Evolutionary conservation across 2,113 vertebrate genomes (phyloP).

Genomic region (Cephalopholis sonnerati): DNA sequence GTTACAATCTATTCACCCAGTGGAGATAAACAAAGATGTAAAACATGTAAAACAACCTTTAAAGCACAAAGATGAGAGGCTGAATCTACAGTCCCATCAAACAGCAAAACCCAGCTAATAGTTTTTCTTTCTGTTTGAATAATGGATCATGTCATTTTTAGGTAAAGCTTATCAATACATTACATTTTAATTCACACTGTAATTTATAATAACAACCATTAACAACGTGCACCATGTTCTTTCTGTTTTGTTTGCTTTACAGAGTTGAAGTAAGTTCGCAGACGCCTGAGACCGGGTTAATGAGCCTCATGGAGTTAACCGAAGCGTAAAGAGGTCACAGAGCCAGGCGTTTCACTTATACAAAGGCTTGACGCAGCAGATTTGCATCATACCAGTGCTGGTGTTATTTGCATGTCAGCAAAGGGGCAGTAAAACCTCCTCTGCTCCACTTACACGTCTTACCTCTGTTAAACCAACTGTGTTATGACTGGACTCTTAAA

Average conservation of each 20-base stretch:
- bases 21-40: no score
- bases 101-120: no score
- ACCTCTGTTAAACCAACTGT: constrained; percentile 27
- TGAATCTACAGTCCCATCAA: no score
- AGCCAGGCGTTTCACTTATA: constrained; percentile 31
- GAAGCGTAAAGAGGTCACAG: constrained; percentile 54
- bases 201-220: background rate
- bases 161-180: no score
- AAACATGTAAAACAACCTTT: no score
- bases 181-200: no score
- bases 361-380: constrained; percentile 46
- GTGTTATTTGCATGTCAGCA: constrained; percentile 49
- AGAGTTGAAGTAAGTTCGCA: constrained; percentile 24
- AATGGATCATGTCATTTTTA: no score
- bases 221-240: background rate
- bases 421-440: constrained; percentile 45
- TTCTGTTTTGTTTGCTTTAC: background rate
- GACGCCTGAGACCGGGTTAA: background rate
- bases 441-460: constrained; percentile 61
- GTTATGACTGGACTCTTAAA: no score
- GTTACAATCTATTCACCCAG: no score
- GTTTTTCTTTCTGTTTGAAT: no score
- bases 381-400: constrained; percentile 15
- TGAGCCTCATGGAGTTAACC: constrained; percentile 22
- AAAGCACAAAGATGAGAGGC: no score